These are phyloP conservation scores for Hippocampus kuda DNA, from an alignment of 2,797 vertebrate genomes.

Conservation along the genomic window DNA sequence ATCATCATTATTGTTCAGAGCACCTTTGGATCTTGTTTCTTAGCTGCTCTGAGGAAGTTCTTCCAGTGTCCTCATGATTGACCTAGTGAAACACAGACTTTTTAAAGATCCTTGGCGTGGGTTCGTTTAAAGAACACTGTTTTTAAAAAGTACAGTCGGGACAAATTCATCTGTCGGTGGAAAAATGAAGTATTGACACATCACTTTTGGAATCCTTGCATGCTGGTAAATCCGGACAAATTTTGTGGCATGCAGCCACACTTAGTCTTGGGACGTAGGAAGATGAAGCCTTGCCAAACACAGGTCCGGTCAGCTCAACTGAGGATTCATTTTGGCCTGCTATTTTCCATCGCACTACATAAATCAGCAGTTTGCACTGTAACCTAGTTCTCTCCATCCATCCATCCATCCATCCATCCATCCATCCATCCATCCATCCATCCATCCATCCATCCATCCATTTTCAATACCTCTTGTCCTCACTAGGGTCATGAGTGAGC, in stretches of 20 bases:
- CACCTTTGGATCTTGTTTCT: not conserved
- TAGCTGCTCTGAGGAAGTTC: not conserved
- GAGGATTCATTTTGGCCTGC: constrained; percentile 27
- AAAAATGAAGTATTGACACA: not conserved
- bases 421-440: too few relatives aligned
- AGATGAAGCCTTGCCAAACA: constrained; percentile 2
- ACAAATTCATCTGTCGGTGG: not conserved
- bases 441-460: not conserved
- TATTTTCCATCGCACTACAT: constrained; percentile 7
- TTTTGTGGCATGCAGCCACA: constrained; percentile 17
- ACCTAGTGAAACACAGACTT: not conserved
- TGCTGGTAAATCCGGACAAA: constrained; percentile 21
- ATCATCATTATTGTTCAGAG: not conserved
- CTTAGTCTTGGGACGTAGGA: not conserved
- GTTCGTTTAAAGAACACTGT: not conserved
- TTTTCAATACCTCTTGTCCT: not conserved
- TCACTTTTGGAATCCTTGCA: not conserved
- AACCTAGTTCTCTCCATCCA: not conserved
- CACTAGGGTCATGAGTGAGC: not conserved
- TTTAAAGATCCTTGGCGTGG: not conserved
- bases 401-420: not conserved
- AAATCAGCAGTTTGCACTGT: not conserved
- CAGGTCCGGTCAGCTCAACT: constrained; percentile 1
- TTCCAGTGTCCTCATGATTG: not conserved
- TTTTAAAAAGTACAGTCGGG: not conserved